Evolutionary conservation across 2,797 vertebrate species (phyloP).

Genomic region (Myotis myotis): DNA sequence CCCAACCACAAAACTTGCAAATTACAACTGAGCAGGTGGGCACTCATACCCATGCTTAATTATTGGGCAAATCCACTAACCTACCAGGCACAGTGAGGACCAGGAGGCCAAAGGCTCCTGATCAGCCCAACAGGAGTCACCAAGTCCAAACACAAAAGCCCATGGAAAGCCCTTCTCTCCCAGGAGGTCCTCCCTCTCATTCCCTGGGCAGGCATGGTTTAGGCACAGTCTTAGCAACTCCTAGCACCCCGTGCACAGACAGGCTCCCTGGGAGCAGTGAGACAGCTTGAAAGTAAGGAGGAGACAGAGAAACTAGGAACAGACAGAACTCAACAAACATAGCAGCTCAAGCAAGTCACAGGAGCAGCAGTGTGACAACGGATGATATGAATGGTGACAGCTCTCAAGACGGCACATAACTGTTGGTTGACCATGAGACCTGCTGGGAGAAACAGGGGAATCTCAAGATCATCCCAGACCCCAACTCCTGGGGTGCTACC

Average conservation of each 20-base stretch:
- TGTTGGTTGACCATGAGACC: not conserved
- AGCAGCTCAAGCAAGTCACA: not conserved
- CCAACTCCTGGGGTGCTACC: not conserved
- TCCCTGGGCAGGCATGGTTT: not conserved
- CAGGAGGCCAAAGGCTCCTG: not conserved
- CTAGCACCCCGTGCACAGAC: not conserved
- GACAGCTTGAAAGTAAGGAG: not conserved
- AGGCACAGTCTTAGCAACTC: not conserved
- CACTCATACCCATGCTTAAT: not conserved
- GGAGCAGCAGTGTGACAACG: not conserved
- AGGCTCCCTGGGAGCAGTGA: not conserved
- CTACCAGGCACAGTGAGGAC: not conserved
- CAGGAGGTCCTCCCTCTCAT: not conserved
- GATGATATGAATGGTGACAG: not conserved
- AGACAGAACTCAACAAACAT: not conserved
- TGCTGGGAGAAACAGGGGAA: not conserved
- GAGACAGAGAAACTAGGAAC: not conserved
- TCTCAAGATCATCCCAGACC: not conserved
- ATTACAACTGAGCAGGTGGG: not conserved
- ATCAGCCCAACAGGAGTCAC: not conserved
- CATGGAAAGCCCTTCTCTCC: not conserved
- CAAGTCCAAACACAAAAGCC: not conserved
- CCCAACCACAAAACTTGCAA: not conserved
- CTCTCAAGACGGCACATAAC: not conserved
- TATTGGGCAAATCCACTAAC: not conserved